These are phyloP conservation scores for Corydoras maculifer DNA, from an alignment of 2,113 vertebrate genomes.

Conservation along the genomic window DNA sequence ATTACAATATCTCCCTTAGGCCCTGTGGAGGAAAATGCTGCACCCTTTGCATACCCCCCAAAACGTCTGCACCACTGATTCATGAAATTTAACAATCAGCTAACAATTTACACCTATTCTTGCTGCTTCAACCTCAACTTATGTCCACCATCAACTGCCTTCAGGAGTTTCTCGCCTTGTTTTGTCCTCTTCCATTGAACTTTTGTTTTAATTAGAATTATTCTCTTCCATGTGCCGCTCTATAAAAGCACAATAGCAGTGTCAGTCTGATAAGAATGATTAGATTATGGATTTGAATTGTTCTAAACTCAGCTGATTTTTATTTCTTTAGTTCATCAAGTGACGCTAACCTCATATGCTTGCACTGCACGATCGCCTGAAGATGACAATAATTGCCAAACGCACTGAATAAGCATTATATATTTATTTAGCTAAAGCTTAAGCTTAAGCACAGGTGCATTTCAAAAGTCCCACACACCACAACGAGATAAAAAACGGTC, in stretches of 20 bases:
- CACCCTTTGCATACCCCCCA: constrained; percentile 1
- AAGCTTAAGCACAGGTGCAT: no score
- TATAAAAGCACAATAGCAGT: no score
- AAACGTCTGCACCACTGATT: constrained; percentile 35
- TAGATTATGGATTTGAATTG: no score
- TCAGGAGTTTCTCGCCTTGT: not conserved
- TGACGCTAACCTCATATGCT: no score
- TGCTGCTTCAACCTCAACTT: constrained; percentile 18
- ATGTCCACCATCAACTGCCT: constrained; percentile 5
- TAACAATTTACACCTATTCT: constrained; percentile 15
- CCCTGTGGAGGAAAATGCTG: constrained; percentile 4
- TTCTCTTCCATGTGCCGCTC: no score
- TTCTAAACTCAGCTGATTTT: no score
- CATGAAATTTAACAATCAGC: constrained; percentile 45
- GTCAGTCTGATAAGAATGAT: no score
- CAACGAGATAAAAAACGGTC: constrained; percentile 15
- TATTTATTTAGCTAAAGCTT: no score
- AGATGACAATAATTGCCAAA: no score
- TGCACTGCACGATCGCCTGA: no score
- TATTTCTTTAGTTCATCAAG: no score
- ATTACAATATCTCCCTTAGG: constrained; percentile 25
- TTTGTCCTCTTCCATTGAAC: constrained; percentile 19
- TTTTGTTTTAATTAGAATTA: not conserved
- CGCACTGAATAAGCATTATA: no score
- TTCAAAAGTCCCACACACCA: not conserved